These are phyloP conservation scores for Trachemys scripta DNA, from an alignment of 2,113 vertebrate genomes.

Conservation along the genomic window DNA sequence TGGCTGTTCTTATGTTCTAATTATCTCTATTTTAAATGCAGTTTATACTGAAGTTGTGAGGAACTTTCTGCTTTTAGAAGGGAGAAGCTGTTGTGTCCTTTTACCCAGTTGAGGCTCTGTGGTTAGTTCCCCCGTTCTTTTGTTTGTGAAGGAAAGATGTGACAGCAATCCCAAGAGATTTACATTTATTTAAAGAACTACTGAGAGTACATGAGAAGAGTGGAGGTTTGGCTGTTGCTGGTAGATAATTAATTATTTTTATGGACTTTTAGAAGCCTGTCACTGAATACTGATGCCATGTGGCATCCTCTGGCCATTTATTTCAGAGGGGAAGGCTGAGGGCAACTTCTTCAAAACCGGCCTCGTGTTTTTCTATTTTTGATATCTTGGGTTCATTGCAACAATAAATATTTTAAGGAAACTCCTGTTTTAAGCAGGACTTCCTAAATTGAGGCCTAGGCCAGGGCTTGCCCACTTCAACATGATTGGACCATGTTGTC, in stretches of 20 bases:
- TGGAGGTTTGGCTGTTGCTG: background rate
- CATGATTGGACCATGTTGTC: background rate
- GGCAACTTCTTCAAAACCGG: background rate
- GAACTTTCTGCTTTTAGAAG: background rate
- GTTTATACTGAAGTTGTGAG: background rate
- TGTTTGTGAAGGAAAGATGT: background rate
- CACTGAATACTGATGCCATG: background rate
- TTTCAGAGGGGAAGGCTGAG: background rate
- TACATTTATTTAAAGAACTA: background rate
- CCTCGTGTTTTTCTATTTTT: background rate
- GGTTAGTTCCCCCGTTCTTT: background rate
- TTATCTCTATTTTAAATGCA: background rate
- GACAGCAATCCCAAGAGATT: background rate
- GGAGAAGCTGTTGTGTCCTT: background rate
- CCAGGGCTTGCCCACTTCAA: background rate
- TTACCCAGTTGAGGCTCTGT: background rate
- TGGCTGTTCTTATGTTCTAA: no score
- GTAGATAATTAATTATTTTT: background rate
- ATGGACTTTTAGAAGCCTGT: background rate
- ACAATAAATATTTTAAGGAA: background rate
- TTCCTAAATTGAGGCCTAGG: background rate
- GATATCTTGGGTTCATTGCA: background rate
- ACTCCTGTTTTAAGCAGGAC: background rate
- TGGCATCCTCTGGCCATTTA: background rate
- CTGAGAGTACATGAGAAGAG: background rate